phyloP scores from a whole-genome alignment of 2,888 invertebrate species.

The Pandemis heparana region DNA sequence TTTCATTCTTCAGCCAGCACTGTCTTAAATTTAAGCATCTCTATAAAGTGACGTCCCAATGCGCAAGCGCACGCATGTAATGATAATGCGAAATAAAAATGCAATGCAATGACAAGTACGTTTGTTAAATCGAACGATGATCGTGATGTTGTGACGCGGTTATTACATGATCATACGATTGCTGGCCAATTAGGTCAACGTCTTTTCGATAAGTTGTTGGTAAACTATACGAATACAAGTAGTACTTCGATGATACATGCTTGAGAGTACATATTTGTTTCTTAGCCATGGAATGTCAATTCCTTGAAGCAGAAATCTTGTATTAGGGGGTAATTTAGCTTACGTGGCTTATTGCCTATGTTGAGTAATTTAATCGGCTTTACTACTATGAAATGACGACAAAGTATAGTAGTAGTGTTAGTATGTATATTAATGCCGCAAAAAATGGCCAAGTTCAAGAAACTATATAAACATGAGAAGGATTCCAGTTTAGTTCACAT shows the following conservation, averaged over 20 bases:
- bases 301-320: too few relatives aligned
- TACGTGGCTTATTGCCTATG: too few relatives aligned
- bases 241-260: slow-evolving; percentile 3
- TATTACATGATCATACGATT: neutral
- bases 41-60: neutral
- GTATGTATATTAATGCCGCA: too few relatives aligned
- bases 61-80: neutral
- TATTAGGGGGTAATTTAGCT: neutral
- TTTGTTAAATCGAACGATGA: neutral
- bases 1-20: slow-evolving; percentile 41
- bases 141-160: neutral
- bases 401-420: neutral
- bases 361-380: too few relatives aligned
- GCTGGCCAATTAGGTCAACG: neutral
- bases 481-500: neutral
- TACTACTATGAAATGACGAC: too few relatives aligned
- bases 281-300: too few relatives aligned
- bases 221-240: neutral
- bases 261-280: too few relatives aligned
- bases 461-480: neutral
- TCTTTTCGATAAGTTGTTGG: neutral
- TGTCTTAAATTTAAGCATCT: neutral
- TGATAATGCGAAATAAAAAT: neutral
- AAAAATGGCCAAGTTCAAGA: neutral
- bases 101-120: neutral